Evolutionary conservation across 2,888 invertebrate genomes (phyloP), one percentile per base, ranked within the genome.

Genomic region (Scaptomyza polygonia): DNA sequence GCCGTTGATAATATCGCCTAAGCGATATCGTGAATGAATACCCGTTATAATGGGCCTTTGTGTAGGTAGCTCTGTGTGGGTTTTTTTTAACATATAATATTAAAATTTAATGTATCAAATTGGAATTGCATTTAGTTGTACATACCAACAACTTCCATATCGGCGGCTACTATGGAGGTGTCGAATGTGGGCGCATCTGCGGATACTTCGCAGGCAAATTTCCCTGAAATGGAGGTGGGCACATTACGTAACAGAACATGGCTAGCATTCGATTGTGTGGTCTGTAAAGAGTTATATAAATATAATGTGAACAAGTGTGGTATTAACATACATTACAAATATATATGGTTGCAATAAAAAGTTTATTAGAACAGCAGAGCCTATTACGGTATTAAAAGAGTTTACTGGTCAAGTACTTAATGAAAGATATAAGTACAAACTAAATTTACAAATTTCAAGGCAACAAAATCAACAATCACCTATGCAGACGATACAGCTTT

Each of bases 41-140:
- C 93, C 93, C 27, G 91, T 92, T 64, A 94, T 93, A 57, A 91
- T 91, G 16, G 93, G 93, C 54, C 93, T 92, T 57, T 92, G 92
- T 56, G 91, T 90, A 6, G 94, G 94, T 43, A 93, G 82, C 80
- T 93, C 93, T 89, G 11, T 29, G 29, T 6, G 16, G n/a, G n/a
- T n/a, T n/a, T 44, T 5, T 0, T 3, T 36, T 0, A 16, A 39
- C 1, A 9, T 39, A 11, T 4, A 9, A 8, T 27, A 16, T 1
- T 12, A 11, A 30, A 1, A 3, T 9, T 1, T 39, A 2, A 7
- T 16, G n/a, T 0, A 47, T 1, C 32, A 47, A 14, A 89, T n/a
- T n/a, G 9, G 4, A 32, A 29, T 7, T 12, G 40, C 6, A 5
- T 36, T 1, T 12, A 12, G 5, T 18, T 11, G 3, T 16, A 86